Evolutionary conservation across 1,140 invertebrate genomes (phyloP).

Genomic region (Aphidius gifuensis): DNA sequence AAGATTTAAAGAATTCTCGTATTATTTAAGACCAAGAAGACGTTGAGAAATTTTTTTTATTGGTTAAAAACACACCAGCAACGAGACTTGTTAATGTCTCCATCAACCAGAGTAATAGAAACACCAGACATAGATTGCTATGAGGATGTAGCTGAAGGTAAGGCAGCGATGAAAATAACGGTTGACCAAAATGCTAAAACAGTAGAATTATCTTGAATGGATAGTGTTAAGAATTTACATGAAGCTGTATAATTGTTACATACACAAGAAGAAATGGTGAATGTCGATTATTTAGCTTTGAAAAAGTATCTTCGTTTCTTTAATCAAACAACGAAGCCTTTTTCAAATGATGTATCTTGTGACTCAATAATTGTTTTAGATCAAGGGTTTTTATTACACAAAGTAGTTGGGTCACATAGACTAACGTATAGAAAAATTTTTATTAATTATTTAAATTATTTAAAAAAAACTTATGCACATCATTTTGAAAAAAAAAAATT

Average conservation of each 20-base stretch:
- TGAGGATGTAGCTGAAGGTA: constrained; percentile 41
- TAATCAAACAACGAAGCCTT: constrained; percentile 23
- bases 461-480: not conserved
- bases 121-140: constrained; percentile 45
- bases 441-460: not conserved
- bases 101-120: constrained; percentile 43
- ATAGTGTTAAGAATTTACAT: not conserved
- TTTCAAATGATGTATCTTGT: too few species aligned
- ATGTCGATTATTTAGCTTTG: constrained; percentile 39
- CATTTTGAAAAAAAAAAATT: not conserved
- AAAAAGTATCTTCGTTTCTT: constrained; percentile 35
- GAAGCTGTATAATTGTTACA: not conserved
- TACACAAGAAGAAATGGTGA: not conserved
- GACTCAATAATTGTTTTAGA: constrained; percentile 23
- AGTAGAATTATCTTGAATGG: not conserved
- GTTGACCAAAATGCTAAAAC: constrained; percentile 15
- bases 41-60: constrained; percentile 21
- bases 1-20: constrained; percentile 33
- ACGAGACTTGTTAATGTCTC: constrained; percentile 32
- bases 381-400: constrained; percentile 28
- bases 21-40: constrained; percentile 31
- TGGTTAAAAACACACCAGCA: not conserved
- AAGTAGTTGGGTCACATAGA: constrained; percentile 22
- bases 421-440: not conserved
- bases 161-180: constrained; percentile 19